Evolutionary conservation across 2,888 invertebrate genomes (phyloP).

Genomic region (Lithophane leautieri): DNA sequence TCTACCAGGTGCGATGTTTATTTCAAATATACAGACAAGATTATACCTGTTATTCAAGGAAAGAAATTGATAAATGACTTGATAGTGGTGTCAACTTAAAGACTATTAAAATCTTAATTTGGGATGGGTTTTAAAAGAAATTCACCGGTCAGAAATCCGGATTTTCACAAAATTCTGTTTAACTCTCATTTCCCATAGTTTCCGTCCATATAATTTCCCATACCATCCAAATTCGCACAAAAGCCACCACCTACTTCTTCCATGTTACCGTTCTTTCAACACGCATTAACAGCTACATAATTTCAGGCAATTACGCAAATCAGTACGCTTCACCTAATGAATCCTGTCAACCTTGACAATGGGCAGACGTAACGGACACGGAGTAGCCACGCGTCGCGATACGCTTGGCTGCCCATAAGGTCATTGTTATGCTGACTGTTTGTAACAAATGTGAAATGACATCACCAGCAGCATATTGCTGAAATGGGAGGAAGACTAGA

Average conservation of each 20-base stretch:
- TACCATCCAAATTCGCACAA: neutral
- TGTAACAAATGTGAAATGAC: constrained; percentile 32
- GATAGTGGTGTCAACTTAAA: neutral
- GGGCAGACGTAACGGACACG: constrained; percentile 67
- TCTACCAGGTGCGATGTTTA: constrained; percentile 1
- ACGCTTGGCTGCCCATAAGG: constrained; percentile 67
- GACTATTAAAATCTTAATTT: neutral
- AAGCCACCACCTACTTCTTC: constrained; percentile 36
- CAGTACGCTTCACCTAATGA: constrained; percentile 57
- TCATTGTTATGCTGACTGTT: constrained; percentile 57
- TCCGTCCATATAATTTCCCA: neutral
- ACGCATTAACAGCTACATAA: constrained; percentile 49
- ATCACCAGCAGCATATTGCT: constrained; percentile 27
- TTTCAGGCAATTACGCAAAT: constrained; percentile 49
- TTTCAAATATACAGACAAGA: constrained; percentile 1
- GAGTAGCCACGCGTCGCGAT: constrained; percentile 64
- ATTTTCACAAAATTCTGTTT: neutral
- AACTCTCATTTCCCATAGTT: neutral
- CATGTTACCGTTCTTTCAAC: constrained; percentile 39
- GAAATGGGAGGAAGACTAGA: neutral
- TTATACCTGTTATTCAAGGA: constrained; percentile 13
- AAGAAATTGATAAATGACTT: constrained; percentile 10
- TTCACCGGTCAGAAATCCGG: no score
- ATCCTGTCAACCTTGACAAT: constrained; percentile 73
- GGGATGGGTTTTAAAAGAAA: neutral